phyloP scores from a whole-genome alignment of 2,113 vertebrate genomes.

The Oophaga pumilio region DNA sequence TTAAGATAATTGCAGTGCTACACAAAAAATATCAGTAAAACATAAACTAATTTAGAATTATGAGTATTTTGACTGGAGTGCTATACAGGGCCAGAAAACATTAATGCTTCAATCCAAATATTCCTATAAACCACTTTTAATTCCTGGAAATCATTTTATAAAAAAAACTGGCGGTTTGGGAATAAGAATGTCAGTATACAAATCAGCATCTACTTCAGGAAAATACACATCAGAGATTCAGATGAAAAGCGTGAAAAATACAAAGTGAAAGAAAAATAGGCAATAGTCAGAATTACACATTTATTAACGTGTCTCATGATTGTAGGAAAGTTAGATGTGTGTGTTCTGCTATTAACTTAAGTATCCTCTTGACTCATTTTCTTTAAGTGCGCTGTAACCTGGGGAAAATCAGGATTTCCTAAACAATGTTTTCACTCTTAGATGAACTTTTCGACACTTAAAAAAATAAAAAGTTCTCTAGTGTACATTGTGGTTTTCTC shows the following conservation, averaged over 20 bases:
- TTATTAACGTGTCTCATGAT: constrained; percentile 65
- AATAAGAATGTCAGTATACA: constrained; percentile 70
- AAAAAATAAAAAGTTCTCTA: background rate
- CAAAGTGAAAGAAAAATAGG: background rate
- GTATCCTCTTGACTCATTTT: background rate
- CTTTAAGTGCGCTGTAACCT: background rate
- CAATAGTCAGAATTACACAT: background rate
- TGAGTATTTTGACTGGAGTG: constrained; percentile 64
- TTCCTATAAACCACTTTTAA: constrained; percentile 71
- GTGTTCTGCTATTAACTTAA: background rate
- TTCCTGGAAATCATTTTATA: constrained; percentile 74
- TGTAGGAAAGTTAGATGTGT: background rate
- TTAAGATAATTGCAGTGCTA: constrained; percentile 64
- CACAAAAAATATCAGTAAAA: constrained; percentile 66
- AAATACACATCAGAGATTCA: constrained; percentile 61
- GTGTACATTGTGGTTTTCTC: background rate
- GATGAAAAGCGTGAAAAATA: constrained; percentile 61
- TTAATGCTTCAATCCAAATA: constrained; percentile 64
- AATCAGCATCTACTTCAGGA: constrained; percentile 65
- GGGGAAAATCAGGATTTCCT: background rate
- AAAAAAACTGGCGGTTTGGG: constrained; percentile 68
- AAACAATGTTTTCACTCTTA: background rate
- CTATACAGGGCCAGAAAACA: constrained; percentile 61
- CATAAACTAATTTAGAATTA: constrained; percentile 71
- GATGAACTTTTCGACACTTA: background rate